Evolutionary conservation across 37 sponge, comb jelly and placozoan genomes (phyloP).

Genomic region (Halichondria panicea): DNA sequence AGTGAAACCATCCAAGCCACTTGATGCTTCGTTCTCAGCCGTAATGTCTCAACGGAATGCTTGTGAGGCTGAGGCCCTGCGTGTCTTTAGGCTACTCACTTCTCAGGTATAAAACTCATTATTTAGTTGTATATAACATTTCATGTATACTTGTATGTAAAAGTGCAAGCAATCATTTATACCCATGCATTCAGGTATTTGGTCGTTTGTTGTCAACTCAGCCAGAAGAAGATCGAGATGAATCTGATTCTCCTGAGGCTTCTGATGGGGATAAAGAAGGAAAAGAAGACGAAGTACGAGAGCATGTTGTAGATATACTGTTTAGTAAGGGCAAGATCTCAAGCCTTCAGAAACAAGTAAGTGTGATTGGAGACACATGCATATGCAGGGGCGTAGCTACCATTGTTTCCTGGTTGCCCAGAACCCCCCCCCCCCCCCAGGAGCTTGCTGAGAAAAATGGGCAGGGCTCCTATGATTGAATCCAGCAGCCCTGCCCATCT

Average conservation of each 20-base stretch:
- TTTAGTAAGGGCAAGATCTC: slow-evolving; percentile 66
- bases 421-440: no score
- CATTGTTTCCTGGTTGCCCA: no score
- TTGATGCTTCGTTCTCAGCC: slow-evolving; percentile 43
- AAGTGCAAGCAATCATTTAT: neutral
- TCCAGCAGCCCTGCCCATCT: no score
- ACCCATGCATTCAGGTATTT: slow-evolving; percentile 64
- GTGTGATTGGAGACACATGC: no score
- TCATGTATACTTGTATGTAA: neutral
- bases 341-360: slow-evolving; percentile 78
- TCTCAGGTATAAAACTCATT: slow-evolving; percentile 65
- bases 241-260: slow-evolving; percentile 36
- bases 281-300: slow-evolving; percentile 47
- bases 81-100: slow-evolving; percentile 87
- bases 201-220: slow-evolving; percentile 62
- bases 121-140: neutral
- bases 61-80: slow-evolving; percentile 84
- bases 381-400: no score
- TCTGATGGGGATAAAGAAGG: slow-evolving; percentile 36
- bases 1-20: slow-evolving; percentile 14
- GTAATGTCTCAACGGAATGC: slow-evolving; percentile 68
- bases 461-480: no score
- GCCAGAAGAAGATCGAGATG: slow-evolving; percentile 48
- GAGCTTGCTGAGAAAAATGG: no score
- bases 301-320: slow-evolving; percentile 67